Evolutionary conservation across 2,797 vertebrate species (phyloP).

Genomic region (Echeneis naucrates): DNA sequence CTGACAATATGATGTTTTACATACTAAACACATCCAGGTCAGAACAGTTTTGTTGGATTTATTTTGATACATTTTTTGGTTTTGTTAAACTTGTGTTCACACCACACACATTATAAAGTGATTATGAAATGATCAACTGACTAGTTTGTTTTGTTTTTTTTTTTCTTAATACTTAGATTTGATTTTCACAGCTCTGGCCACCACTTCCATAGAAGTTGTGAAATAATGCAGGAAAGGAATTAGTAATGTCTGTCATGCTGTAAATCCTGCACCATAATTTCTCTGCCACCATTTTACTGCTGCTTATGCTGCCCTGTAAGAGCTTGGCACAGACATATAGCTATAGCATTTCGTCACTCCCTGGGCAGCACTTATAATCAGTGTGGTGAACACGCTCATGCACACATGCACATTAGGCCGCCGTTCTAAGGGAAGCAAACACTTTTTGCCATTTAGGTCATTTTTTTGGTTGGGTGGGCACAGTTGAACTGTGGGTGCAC

Average conservation of each 20-base stretch:
- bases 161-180: too few species aligned
- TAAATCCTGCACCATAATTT: slow-evolving; percentile 52
- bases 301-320: slow-evolving; percentile 46
- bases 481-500: slow-evolving; percentile 48
- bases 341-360: slow-evolving; percentile 49
- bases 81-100: too few species aligned
- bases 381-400: slow-evolving; percentile 22
- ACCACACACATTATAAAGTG: too few species aligned
- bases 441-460: slow-evolving; percentile 53
- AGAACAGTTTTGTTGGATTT: too few species aligned
- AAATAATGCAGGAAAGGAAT: slow-evolving; percentile 54
- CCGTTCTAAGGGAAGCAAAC: slow-evolving; percentile 49
- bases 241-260: slow-evolving; percentile 57
- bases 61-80: too few species aligned
- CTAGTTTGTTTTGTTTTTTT: too few species aligned
- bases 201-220: too few species aligned
- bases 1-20: too few species aligned
- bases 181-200: too few species aligned
- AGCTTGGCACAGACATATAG: slow-evolving; percentile 58
- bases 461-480: slow-evolving; percentile 59
- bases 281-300: slow-evolving; percentile 62
- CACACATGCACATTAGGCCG: slow-evolving; percentile 1
- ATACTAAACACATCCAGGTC: too few species aligned
- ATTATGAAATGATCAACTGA: too few species aligned
- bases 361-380: slow-evolving; percentile 41